Evolutionary conservation across 2,113 vertebrate species (phyloP), one percentile per base, ranked within the genome.

Genomic region (Cheirogaleus medius): DNA sequence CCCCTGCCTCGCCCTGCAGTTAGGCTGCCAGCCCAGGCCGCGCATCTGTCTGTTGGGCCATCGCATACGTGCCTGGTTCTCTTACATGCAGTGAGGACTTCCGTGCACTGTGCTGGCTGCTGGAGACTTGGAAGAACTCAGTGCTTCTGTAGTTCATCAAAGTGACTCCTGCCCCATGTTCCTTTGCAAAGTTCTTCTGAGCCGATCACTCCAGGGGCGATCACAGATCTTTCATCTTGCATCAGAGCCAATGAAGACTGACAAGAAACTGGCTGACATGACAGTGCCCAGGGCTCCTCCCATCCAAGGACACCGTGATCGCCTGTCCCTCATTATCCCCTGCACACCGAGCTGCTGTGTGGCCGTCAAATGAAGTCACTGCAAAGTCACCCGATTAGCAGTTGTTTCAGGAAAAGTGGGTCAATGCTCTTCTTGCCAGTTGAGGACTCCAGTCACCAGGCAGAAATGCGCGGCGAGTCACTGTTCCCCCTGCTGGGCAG

Each of bases 91-190:
- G 5, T 1, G 8, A 29, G 15, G 21, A 49, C 49, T 81, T 49
- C 20, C 3, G 3, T 32, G 76, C 2, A 18, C 13, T 21, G 0
- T 44, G 10, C 39, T 20, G 29, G 15, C 8, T 15, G 3, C 39
- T 56, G 37, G 2, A 6, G 18, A 25, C 54, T 80, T 52, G 34
- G 80, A 84, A 56, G 47, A 49, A 4, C 14, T 58, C 23, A 0
- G 13, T 5, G 5, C 64, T 54, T 76, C 34, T 39, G 25, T 63
- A 76, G 34, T 15, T 92, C 63, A 56, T 20, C 56, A 76, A 47
- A 87, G 85, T 20, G 58, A 82, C 32, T 10, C 18, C 32, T 64
- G 39, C 10, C 34, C 17, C 25, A 8, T 25, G 68, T 13, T 25
- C 13, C 66, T 82, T 42, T 34, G 60, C 34, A 27, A 27, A 77